Evolutionary conservation across 2,888 invertebrate genomes (phyloP), one percentile per base, ranked within the genome.

Genomic region (Drosophila greeni): DNA sequence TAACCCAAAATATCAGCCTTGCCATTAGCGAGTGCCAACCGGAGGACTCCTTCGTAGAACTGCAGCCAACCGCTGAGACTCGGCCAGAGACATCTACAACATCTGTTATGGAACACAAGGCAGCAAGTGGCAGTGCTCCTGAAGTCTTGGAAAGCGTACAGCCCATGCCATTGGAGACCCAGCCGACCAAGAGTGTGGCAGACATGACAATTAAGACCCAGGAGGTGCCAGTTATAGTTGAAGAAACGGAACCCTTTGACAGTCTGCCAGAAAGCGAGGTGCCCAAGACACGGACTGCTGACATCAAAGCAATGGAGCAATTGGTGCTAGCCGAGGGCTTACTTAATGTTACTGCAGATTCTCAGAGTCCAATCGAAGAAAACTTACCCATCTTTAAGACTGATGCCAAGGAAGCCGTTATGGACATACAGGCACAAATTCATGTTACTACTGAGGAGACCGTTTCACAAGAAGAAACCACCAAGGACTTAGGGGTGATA

Each of bases 331-430:
- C 90, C 40, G 89, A 91, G 68, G 90, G 92, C 71, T 84, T 95
- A 33, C 89, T 91, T 29, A 91, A 93, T 48, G 92, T 90, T 52
- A 89, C 92, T 26, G 91, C 92, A 5, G 93, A 93, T 76, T 87
- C 92, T 18, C 92, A 94, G 84, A 90, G 93, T 58, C 93, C 93
- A 53, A 93, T 93, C 87, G 88, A 90, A 3, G 91, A 92, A 51
- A 89, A 92, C 23, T 76, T 86, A 9, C 85, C 91, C n/a, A 55
- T 6, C 8, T 75, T 75, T 5, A 54, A 66, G 33, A 79, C 89
- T 14, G 88, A 90, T 54, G 87, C 87, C 47, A 92, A 91, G 78
- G 90, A 85, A 43, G 94, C 94, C 3, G 90, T 88, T 45, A 73
- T 94, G 8, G 90, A 91, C 62, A 86, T 94, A 37, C 90, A 91